Evolutionary conservation across 2,888 invertebrate genomes (phyloP).

Genomic region (Sphaeridia pumilis): DNA sequence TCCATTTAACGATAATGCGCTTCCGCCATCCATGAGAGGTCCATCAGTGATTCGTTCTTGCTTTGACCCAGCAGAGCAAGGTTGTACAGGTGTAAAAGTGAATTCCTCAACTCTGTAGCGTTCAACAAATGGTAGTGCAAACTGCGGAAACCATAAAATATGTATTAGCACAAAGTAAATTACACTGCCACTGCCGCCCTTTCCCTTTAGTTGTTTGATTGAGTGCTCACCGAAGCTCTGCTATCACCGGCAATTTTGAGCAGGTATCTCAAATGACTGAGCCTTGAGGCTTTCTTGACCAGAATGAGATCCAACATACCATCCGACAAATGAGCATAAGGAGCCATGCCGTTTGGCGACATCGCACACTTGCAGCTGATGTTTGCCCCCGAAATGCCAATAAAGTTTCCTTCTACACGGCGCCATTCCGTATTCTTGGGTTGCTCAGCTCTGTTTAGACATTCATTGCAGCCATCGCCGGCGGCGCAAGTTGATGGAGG

Average conservation of each 20-base stretch:
- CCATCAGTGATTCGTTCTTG: conserved; percentile 12
- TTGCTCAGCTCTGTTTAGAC: conserved; percentile 13
- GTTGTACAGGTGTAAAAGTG: conserved; percentile 49
- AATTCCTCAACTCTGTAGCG: conserved; percentile 60
- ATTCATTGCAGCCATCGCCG: conserved; percentile 32
- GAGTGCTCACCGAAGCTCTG: conserved; percentile 50
- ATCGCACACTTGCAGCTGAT: conserved; percentile 63
- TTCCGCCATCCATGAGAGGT: conserved; percentile 18
- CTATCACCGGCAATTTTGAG: conserved; percentile 51
- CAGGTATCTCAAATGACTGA: conserved; percentile 59
- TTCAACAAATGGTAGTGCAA: conserved; percentile 62
- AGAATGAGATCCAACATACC: conserved; percentile 65
- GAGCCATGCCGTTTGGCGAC: conserved; percentile 64
- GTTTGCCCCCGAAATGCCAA: conserved; percentile 65
- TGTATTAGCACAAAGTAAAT: not conserved
- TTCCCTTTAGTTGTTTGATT: not conserved
- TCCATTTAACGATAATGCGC: conserved; percentile 21
- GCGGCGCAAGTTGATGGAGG: conserved; percentile 28
- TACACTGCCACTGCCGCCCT: not conserved
- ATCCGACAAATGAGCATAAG: conserved; percentile 65
- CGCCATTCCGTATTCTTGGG: conserved; percentile 38
- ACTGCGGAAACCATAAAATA: conserved; percentile 44
- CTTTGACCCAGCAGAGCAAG: conserved; percentile 13
- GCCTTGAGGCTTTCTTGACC: conserved; percentile 56
- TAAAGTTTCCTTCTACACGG: conserved; percentile 57